These are phyloP conservation scores for Trematomus bernacchii DNA, from an alignment of 2,797 vertebrate species.

Conservation along the genomic window DNA sequence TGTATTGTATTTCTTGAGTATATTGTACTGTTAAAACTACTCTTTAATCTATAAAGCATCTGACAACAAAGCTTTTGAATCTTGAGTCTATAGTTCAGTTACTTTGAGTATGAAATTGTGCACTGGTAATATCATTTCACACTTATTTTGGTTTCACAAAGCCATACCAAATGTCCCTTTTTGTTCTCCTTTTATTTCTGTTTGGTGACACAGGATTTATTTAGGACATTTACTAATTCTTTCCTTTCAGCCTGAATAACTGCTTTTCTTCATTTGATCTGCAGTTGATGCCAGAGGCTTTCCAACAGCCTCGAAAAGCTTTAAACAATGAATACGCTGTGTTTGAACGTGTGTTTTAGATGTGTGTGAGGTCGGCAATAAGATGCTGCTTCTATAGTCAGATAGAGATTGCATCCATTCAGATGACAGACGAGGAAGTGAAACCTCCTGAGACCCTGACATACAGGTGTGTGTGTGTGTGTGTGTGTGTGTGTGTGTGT, in stretches of 20 bases:
- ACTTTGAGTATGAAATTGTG: background rate
- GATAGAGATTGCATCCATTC: conserved; percentile 24
- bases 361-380: background rate
- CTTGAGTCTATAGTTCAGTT: background rate
- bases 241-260: conserved; percentile 1
- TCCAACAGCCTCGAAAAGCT: background rate
- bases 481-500: conserved; percentile 28
- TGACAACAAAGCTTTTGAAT: too few species aligned
- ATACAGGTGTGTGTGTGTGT: conserved; percentile 9
- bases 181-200: background rate
- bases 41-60: too few species aligned
- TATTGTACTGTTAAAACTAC: too few species aligned
- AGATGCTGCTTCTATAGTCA: conserved; percentile 17
- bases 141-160: background rate
- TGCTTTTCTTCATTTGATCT: background rate
- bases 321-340: background rate
- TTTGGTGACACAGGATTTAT: background rate
- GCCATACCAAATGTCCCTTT: conserved; percentile 1
- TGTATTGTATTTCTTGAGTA: too few species aligned
- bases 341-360: background rate
- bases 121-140: background rate
- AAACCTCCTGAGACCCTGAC: conserved; percentile 8
- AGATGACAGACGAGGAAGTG: conserved; percentile 32
- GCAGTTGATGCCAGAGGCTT: background rate
- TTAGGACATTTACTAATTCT: background rate